phyloP scores from a whole-genome alignment of 2,113 vertebrate species.

The Rattus rattus region DNA sequence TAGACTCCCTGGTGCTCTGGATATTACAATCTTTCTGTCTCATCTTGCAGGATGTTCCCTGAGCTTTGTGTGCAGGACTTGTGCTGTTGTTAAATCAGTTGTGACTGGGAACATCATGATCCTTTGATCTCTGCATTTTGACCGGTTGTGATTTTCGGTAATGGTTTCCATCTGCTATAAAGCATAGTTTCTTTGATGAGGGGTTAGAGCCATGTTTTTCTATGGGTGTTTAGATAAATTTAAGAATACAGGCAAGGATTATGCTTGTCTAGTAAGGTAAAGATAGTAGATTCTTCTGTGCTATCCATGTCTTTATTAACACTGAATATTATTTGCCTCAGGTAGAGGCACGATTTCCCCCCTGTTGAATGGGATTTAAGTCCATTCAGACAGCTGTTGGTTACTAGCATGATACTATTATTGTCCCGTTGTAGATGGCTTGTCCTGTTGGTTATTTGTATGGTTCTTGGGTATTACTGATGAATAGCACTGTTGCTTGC shows the following conservation, averaged over 20 bases:
- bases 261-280: not conserved
- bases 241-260: not conserved
- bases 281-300: not conserved
- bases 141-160: not conserved
- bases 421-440: not conserved
- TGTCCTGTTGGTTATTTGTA: not conserved
- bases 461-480: not conserved
- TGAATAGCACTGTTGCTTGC: not conserved
- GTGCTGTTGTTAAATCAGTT: not conserved
- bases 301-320: not conserved
- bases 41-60: not conserved
- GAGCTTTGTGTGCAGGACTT: not conserved
- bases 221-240: not conserved
- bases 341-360: not conserved
- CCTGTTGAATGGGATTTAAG: not conserved
- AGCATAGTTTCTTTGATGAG: not conserved
- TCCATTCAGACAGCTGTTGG: not conserved
- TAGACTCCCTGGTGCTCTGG: not conserved
- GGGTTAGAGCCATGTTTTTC: not conserved
- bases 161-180: not conserved
- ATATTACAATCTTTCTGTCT: not conserved
- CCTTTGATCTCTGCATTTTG: not conserved
- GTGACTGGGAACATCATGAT: not conserved
- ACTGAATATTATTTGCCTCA: not conserved
- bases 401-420: not conserved